phyloP scores from a whole-genome alignment of 2,888 invertebrate species.

The Chloroclystis v-ata region DNA sequence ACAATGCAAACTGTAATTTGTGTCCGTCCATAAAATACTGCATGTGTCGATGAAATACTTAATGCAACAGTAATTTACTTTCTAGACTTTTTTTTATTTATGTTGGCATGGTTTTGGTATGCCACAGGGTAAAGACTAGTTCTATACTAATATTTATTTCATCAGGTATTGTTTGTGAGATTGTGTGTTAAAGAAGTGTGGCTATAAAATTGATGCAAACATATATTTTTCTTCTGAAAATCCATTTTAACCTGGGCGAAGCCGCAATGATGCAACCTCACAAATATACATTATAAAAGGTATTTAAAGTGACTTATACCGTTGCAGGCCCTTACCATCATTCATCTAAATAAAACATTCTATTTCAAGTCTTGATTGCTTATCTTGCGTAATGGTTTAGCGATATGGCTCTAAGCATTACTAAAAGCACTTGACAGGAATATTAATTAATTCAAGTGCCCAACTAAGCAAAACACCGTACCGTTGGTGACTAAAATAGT shows the following conservation, averaged over 20 bases:
- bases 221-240: too few species aligned
- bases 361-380: conserved; percentile 36
- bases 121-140: too few species aligned
- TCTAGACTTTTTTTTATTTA: neutral
- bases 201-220: too few species aligned
- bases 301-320: too few species aligned
- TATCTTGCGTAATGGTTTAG: conserved; percentile 47
- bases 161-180: too few species aligned
- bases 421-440: conserved; percentile 51
- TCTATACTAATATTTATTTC: too few species aligned
- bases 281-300: too few species aligned
- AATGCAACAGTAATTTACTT: conserved; percentile 4
- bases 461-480: conserved; percentile 40
- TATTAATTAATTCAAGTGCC: conserved; percentile 58
- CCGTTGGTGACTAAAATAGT: conserved; percentile 35
- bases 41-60: conserved; percentile 3
- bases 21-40: conserved; percentile 22
- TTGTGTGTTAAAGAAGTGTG: too few species aligned
- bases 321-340: neutral
- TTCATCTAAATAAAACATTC: conserved; percentile 1
- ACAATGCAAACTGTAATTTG: conserved; percentile 48
- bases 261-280: too few species aligned
- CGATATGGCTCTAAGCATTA: conserved; percentile 39
- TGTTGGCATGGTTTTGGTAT: too few species aligned
- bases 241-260: too few species aligned